A percentile compares a stretch with the other conserved stretches of the same genome.
Conservation (phyloP, 2,888 invertebrate species). For the Zele albiditarsus region DNA sequence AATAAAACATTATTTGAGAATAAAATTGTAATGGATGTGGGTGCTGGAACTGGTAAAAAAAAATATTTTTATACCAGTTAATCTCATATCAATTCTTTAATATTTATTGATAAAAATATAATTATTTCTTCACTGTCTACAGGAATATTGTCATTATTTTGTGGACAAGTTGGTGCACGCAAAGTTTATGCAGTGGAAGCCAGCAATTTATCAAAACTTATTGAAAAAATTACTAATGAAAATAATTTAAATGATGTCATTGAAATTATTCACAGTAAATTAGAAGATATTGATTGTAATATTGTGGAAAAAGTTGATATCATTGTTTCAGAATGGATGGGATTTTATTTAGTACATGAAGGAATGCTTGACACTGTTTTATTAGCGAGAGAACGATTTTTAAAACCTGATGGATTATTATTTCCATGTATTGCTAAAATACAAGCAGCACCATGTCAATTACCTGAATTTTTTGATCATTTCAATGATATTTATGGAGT, state of each 20-base stretch:
- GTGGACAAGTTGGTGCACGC: slow-evolving; percentile 91
- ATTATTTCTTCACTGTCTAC: slow-evolving; percentile 46
- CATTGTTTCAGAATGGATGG: slow-evolving; percentile 98
- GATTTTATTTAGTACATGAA: slow-evolving; percentile 95
- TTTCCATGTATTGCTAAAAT: slow-evolving; percentile 85
- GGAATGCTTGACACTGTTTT: slow-evolving; percentile 95
- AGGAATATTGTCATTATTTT: slow-evolving; percentile 91
- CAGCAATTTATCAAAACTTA: slow-evolving; percentile 80
- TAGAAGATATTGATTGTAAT: slow-evolving; percentile 85
- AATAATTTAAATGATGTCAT: slow-evolving; percentile 81
- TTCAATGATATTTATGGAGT: slow-evolving; percentile 90
- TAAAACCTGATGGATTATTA: slow-evolving; percentile 82
- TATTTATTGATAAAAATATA: slow-evolving; percentile 5
- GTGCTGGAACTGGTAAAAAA: slow-evolving; percentile 82
- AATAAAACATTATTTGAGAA: slow-evolving; percentile 80
- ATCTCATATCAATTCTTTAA: neutral
- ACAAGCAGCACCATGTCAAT: slow-evolving; percentile 77
- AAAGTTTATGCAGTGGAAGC: slow-evolving; percentile 91
- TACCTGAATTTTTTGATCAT: slow-evolving; percentile 80
- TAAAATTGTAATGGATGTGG: slow-evolving; percentile 89
- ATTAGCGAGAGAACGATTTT: slow-evolving; percentile 85
- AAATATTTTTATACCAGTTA: no score
- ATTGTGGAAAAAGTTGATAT: slow-evolving; percentile 84
- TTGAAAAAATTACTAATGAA: slow-evolving; percentile 80
- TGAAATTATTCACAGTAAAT: slow-evolving; percentile 83